These are phyloP conservation scores for Nanorana parkeri DNA, from an alignment of 2,113 vertebrate genomes.

Conservation along the genomic window DNA sequence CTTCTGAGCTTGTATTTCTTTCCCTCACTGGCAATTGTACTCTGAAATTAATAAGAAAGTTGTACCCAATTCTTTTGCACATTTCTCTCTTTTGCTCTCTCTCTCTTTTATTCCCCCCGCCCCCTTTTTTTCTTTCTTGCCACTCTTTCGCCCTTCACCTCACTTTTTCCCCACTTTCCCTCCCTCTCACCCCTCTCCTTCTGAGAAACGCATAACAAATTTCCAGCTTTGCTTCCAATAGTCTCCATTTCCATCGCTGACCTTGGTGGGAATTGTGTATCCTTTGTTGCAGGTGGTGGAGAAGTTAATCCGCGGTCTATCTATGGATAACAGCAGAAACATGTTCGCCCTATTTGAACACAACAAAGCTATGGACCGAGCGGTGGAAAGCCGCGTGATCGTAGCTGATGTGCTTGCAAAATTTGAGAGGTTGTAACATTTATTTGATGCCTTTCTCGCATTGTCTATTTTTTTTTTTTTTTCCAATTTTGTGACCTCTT, in stretches of 20 bases:
- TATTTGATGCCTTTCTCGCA: background rate
- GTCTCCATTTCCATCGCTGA: background rate
- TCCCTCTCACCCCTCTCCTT: too few relatives aligned
- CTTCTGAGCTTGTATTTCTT: too few relatives aligned
- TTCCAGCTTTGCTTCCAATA: background rate
- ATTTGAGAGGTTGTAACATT: conserved; percentile 70
- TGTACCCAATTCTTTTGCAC: too few relatives aligned
- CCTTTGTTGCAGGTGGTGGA: conserved; percentile 69
- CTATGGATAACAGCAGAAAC: conserved; percentile 74
- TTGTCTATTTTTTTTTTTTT: background rate
- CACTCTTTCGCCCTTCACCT: too few relatives aligned
- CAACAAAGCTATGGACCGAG: conserved; percentile 67
- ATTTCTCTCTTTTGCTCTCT: too few relatives aligned
- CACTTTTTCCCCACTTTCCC: too few relatives aligned
- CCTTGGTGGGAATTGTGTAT: background rate
- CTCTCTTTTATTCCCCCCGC: too few relatives aligned
- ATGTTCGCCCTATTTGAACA: conserved; percentile 76
- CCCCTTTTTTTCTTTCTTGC: too few relatives aligned
- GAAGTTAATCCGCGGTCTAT: conserved; percentile 73
- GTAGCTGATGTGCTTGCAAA: conserved; percentile 76
- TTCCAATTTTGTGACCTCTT: rapidly evolving
- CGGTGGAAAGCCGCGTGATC: conserved; percentile 73
- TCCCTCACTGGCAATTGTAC: too few relatives aligned
- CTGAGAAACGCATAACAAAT: too few relatives aligned
- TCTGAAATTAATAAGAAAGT: too few relatives aligned